Evolutionary conservation across 2,888 invertebrate species (phyloP), one percentile per base, ranked within the genome.

Genomic region (Parnassius apollo): DNA sequence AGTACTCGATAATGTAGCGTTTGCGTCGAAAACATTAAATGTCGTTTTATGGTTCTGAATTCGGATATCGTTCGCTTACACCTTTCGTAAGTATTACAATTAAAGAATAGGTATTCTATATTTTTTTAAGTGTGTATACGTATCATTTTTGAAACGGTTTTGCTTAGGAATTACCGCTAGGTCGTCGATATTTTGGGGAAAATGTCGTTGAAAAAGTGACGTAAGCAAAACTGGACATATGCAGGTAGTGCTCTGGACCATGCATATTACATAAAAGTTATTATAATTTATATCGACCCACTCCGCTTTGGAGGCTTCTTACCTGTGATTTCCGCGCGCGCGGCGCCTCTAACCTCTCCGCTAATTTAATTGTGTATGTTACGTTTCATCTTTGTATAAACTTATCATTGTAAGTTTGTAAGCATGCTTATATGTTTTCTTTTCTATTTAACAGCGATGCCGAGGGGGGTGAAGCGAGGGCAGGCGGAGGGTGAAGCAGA

Each of bases 391-490:
- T 69, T 66, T 68, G 64, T 69, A 63, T 67, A 71, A 69, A 72
- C 59, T 66, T 66, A 64, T 64, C 55, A 57, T 74, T 35, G 35
- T 35, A 35, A 35, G 35, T 35, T 35, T 35, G 35, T 35, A 66
- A 62, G 67, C 63, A 57, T 66, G 57, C 66, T 65, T 51, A 68
- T 69, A 57, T 69, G 57, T 72, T 69, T 67, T 75, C 67, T 69
- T 75, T 69, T 74, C 71, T 66, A 66, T 75, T 56, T 74, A 74
- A 75, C 77, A 91, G 91, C 88, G 89, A 93, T 94, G 94, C 93
- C 93, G 89, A 93, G 93, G 83, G 92, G 92, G 86, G 91, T 91
- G 85, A 92, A 92, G 88, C 91, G 91, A 86, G 89, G 87, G 85
- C 85, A 89, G 87, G 92, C 84, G 86, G 92, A 92, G 86, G 89